These are phyloP conservation scores for Lasioglossum lativentre DNA, from an alignment of 2,888 invertebrate genomes.

Conservation along the genomic window DNA sequence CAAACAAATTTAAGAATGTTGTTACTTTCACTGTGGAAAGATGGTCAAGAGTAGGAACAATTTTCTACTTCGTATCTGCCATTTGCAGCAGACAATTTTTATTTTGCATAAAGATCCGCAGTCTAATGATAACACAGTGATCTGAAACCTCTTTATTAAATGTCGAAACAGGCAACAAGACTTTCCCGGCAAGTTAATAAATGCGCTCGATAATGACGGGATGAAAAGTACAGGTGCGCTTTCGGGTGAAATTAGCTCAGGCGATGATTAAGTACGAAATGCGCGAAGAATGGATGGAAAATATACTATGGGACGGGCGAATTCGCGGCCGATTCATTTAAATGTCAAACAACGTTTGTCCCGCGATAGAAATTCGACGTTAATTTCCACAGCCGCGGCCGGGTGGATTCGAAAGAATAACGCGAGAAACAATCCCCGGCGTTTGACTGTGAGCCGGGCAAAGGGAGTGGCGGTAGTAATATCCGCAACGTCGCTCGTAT, in stretches of 20 bases:
- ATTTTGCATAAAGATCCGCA: background rate
- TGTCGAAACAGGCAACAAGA: background rate
- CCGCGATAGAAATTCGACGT: slow-evolving; percentile 13
- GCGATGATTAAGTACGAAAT: background rate
- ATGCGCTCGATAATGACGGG: background rate
- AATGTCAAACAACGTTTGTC: slow-evolving; percentile 29
- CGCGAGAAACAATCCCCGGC: slow-evolving; percentile 1
- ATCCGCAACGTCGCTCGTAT: background rate
- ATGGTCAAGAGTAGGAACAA: too few relatives aligned
- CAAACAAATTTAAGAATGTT: background rate
- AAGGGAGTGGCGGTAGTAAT: background rate
- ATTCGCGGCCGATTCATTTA: background rate
- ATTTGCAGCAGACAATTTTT: background rate
- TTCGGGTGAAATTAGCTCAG: background rate
- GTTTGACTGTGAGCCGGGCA: slow-evolving; percentile 25
- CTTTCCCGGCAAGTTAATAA: background rate
- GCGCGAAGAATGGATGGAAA: background rate
- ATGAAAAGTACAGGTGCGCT: background rate
- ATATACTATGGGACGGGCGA: background rate
- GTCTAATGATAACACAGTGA: background rate
- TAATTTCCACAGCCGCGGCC: slow-evolving; percentile 21
- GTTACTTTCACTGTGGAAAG: background rate
- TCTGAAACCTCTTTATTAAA: background rate
- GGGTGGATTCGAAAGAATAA: slow-evolving; percentile 5
- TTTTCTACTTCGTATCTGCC: background rate